Conservation (phyloP, 2,797 vertebrate genomes). For the Pagetopsis macropterus region DNA sequence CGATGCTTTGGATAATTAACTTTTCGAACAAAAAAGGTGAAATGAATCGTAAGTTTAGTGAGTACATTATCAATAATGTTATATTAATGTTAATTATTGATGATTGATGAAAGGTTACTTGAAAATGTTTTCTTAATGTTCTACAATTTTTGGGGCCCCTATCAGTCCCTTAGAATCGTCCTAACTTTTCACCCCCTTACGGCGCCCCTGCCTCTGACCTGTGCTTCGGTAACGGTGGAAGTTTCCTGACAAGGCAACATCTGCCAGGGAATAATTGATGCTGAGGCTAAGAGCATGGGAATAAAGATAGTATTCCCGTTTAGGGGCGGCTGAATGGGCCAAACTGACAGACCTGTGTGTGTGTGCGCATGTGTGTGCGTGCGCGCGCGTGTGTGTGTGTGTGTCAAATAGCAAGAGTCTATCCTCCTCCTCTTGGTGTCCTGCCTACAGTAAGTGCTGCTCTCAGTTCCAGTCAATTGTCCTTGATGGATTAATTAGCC, state of each 20-base stretch:
- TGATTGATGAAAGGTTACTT: no score
- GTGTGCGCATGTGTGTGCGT: constrained; percentile 4
- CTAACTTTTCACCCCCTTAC: no score
- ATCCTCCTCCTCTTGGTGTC: constrained; percentile 35
- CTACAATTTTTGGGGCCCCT: no score
- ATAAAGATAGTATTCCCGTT: constrained; percentile 62
- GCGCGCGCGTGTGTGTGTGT: no score
- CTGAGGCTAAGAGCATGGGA: constrained; percentile 44
- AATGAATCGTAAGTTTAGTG: no score
- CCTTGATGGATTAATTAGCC: constrained; percentile 75
- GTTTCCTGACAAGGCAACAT: constrained; percentile 43
- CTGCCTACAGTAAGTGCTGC: constrained; percentile 52
- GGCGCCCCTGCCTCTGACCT: constrained; percentile 45
- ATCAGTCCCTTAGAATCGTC: no score
- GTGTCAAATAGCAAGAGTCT: constrained; percentile 39
- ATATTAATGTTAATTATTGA: no score
- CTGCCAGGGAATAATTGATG: constrained; percentile 61
- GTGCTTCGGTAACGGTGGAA: constrained; percentile 19
- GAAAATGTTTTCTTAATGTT: no score
- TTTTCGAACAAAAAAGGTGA: no score
- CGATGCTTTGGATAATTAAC: no score
- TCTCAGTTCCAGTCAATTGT: constrained; percentile 62
- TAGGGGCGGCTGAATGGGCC: constrained; percentile 45
- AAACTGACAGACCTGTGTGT: constrained; percentile 39
- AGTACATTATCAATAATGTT: no score